A percentile compares a stretch with the other conserved stretches of the same genome.
phyloP scores from a whole-genome alignment of 2,888 invertebrate genomes.

The Papilio elwesi region DNA sequence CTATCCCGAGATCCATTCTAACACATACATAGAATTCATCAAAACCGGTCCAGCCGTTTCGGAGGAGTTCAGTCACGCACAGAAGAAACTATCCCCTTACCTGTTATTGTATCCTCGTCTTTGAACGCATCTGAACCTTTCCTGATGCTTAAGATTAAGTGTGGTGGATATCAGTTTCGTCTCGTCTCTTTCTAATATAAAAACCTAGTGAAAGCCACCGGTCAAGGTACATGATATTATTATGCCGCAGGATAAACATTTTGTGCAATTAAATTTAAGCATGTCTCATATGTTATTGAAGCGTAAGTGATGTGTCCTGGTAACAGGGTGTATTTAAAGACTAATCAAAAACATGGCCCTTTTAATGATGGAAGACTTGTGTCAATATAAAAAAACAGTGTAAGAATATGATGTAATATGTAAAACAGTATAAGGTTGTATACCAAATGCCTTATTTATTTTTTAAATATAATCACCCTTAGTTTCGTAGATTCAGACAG shows the following conservation, averaged over 20 bases:
- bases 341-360: constrained; percentile 50
- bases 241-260: constrained; percentile 41
- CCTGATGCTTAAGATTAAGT: too few relatives aligned
- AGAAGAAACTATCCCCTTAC: too few relatives aligned
- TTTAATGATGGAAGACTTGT: constrained; percentile 40
- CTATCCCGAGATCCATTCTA: too few relatives aligned
- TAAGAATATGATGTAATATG: constrained; percentile 10
- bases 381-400: constrained; percentile 35
- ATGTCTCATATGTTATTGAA: constrained; percentile 52
- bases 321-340: constrained; percentile 56
- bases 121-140: too few relatives aligned
- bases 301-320: constrained; percentile 48
- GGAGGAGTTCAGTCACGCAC: too few relatives aligned
- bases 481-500: too few relatives aligned
- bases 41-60: too few relatives aligned
- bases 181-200: not conserved
- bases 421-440: not conserved
- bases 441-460: not conserved
- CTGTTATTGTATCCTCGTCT: too few relatives aligned
- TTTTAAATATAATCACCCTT: too few relatives aligned
- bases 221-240: not conserved
- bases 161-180: too few relatives aligned
- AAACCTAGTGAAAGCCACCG: not conserved
- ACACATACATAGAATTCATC: too few relatives aligned
- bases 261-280: constrained; percentile 50